Conservation (phyloP, 2,888 invertebrate species). For the Magallana nippona region DNA sequence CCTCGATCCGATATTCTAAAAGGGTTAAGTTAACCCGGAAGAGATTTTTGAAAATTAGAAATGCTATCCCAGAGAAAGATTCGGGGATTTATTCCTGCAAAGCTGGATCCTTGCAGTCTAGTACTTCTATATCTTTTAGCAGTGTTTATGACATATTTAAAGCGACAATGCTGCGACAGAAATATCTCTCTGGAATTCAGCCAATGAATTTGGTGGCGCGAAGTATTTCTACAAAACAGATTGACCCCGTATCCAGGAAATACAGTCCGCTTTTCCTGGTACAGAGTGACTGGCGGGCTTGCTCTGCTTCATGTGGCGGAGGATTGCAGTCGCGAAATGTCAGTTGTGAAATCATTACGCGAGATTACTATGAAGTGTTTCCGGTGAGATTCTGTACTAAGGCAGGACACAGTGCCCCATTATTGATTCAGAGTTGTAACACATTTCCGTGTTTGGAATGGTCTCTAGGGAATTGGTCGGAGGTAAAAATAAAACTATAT, state of each 20-base stretch:
- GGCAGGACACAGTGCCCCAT: conserved; percentile 83
- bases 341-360: conserved; percentile 73
- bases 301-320: conserved; percentile 71
- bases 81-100: conserved; percentile 73
- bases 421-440: conserved; percentile 89
- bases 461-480: conserved; percentile 95
- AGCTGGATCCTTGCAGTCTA: conserved; percentile 66
- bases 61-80: conserved; percentile 66
- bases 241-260: conserved; percentile 69
- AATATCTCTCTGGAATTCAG: conserved; percentile 51
- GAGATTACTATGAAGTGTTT: conserved; percentile 70
- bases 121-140: conserved; percentile 67
- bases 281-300: conserved; percentile 67
- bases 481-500: conserved; percentile 83
- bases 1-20: conserved; percentile 56
- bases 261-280: conserved; percentile 64
- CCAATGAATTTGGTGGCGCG: conserved; percentile 39
- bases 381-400: conserved; percentile 64
- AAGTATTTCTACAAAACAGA: conserved; percentile 52
- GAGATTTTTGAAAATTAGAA: conserved; percentile 67
- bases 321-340: conserved; percentile 70
- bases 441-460: conserved; percentile 93
- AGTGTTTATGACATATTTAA: conserved; percentile 65
- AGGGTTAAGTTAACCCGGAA: conserved; percentile 61
- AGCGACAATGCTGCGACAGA: conserved; percentile 66